Evolutionary conservation across 2,797 vertebrate species (phyloP).

Genomic region (Schizothorax lantsangensis): DNA sequence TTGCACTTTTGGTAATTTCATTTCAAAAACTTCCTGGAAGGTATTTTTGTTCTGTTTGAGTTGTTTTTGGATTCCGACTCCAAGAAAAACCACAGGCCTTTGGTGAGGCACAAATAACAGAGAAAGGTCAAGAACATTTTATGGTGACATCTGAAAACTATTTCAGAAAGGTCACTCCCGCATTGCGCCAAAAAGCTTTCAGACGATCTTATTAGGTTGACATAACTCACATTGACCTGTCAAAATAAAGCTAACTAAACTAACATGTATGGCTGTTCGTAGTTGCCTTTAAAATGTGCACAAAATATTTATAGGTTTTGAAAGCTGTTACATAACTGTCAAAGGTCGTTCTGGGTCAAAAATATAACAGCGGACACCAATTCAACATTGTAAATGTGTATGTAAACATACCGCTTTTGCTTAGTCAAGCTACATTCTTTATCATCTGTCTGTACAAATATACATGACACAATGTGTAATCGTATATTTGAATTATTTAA

Average conservation of each 20-base stretch:
- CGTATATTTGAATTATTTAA: conserved; percentile 7
- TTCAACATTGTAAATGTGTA: not conserved
- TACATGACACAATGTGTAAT: not conserved
- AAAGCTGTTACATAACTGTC: conserved; percentile 38
- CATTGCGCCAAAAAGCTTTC: conserved; percentile 41
- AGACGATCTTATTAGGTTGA: conserved; percentile 33
- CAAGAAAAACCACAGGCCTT: conserved; percentile 27
- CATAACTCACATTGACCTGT: conserved; percentile 44
- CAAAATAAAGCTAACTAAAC: conserved; percentile 43
- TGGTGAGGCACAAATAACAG: conserved; percentile 46
- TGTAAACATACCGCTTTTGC: not conserved
- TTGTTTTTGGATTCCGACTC: conserved; percentile 48
- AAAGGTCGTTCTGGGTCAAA: not conserved
- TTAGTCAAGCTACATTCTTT: not conserved
- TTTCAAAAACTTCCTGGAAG: conserved; percentile 36
- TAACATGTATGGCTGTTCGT: conserved; percentile 26
- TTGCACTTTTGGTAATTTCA: not conserved
- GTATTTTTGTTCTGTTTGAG: conserved; percentile 42
- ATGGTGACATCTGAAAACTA: conserved; percentile 51
- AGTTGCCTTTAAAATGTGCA: conserved; percentile 31
- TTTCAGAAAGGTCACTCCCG: conserved; percentile 41
- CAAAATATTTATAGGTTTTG: conserved; percentile 46
- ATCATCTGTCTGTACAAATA: conserved; percentile 3
- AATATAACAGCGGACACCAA: not conserved
- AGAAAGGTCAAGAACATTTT: conserved; percentile 60